A percentile compares a stretch with the other conserved stretches of the same genome.
These are phyloP conservation scores for Drosophila imparisetae DNA, from an alignment of 2,888 invertebrate species.

Conservation along the genomic window DNA sequence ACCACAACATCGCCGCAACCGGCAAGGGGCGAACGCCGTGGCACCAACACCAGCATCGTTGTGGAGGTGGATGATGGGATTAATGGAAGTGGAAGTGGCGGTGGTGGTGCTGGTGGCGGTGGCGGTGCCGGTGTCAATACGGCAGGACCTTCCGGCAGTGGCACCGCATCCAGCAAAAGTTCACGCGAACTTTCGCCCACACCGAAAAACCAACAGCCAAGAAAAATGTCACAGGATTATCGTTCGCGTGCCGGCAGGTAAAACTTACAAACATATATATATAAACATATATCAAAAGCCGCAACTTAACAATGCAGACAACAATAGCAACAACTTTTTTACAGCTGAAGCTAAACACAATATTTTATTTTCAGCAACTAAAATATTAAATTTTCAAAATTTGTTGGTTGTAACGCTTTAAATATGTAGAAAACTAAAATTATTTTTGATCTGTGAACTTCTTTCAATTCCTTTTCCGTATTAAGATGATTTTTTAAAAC, in stretches of 20 bases:
- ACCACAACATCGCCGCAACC: constrained; percentile 60
- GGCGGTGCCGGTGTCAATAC: constrained; percentile 16
- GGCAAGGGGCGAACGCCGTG: constrained; percentile 60
- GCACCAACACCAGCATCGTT: constrained; percentile 72
- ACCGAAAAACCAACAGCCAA: constrained; percentile 81
- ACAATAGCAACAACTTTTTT: neutral
- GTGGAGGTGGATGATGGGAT: constrained; percentile 58
- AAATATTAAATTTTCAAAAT: neutral
- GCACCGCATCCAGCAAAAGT: constrained; percentile 67
- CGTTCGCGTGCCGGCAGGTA: constrained; percentile 82
- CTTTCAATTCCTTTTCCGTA: neutral
- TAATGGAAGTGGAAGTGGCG: neutral
- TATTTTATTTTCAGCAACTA: neutral
- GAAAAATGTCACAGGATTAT: constrained; percentile 84
- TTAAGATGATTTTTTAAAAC: neutral
- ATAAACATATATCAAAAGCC: neutral
- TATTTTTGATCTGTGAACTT: neutral
- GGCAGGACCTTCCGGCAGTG: constrained; percentile 56
- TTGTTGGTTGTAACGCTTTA: neutral
- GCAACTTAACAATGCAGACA: neutral
- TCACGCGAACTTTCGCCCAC: constrained; percentile 83
- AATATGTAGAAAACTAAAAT: neutral
- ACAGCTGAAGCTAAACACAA: neutral
- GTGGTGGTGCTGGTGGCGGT: neutral
- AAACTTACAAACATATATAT: constrained; percentile 26